phyloP scores from a whole-genome alignment of 2,113 vertebrate species.

The Rhea pennata region DNA sequence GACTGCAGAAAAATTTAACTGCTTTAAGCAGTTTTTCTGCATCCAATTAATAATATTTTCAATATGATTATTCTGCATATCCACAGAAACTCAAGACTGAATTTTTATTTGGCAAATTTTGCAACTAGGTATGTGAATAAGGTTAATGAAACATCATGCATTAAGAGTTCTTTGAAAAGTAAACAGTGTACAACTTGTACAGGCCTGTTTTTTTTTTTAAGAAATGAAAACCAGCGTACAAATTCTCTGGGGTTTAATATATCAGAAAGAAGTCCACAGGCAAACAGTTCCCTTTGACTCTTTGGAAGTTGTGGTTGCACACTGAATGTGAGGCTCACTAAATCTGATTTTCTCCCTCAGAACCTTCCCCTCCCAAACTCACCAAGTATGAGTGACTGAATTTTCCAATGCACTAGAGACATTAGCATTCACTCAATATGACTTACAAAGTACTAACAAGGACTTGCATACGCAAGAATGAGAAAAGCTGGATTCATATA shows the following conservation, averaged over 20 bases:
- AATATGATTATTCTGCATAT: not conserved
- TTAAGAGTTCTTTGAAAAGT: not conserved
- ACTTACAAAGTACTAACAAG: not conserved
- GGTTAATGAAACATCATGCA: not conserved
- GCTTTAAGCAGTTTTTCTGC: slow-evolving; percentile 1
- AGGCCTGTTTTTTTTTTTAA: not conserved
- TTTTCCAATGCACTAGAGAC: not conserved
- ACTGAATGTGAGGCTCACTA: not conserved
- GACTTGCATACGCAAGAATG: not conserved
- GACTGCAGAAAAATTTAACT: not conserved
- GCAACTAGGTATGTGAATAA: not conserved
- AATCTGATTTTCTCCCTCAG: not conserved
- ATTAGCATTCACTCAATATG: not conserved
- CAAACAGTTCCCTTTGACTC: not conserved
- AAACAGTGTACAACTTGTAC: not conserved
- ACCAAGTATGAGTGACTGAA: not conserved
- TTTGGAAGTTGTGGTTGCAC: not conserved
- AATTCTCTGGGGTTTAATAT: not conserved
- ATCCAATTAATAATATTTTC: slow-evolving; percentile 6
- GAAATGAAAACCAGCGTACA: not conserved
- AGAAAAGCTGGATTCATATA: not conserved
- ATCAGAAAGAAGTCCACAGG: not conserved
- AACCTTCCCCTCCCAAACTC: not conserved
- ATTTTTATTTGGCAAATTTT: slow-evolving; percentile 12
- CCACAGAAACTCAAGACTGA: not conserved